Evolutionary conservation across 2,113 vertebrate species (phyloP), one percentile per base, ranked within the genome.

Genomic region (Dissostichus mawsoni): DNA sequence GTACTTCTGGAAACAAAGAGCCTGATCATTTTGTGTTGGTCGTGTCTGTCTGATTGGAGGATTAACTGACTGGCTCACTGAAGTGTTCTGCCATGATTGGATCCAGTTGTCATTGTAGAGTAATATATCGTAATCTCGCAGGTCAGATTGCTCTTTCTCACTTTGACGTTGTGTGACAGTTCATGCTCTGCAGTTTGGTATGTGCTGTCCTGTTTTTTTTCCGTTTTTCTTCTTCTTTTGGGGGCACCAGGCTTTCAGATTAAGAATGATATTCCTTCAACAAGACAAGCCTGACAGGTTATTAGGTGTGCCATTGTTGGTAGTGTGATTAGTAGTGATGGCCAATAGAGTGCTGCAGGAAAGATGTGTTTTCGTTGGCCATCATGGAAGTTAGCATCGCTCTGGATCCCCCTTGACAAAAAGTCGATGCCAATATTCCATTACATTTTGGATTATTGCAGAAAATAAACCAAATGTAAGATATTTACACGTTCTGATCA

Each of bases 21-120:
- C 78, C 65, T 64, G 74, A 86, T 86, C 72, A 71, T 76, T 84
- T 76, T 79, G 71, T 70, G 80, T 79, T 88, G 77, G 77, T 78
- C 66, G 70, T 87, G 82, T 80, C 81, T 76, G 71, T 76, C 76
- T 78, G 91, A 89, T 86, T 84, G 85, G 87, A 85, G 75, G 80
- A 88, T 88, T 82, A 81, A 55, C 81, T 58, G 78, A 56, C 71
- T 47, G 33, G 65, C 79, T 89, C 68, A 64, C 77, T 83, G 61
- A 83, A 83, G 87, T 85, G 79, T 85, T 85, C 52, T 76, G 76
- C 77, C 59, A 67, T 87, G 87, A 90, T 84, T 88, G 84, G 82
- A 86, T 90, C 87, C 90, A 87, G 89, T 90, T 91, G 87, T 88
- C 87, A 86, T 79, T 87, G 83, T 73, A 63, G 83, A 80, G 74